Base-by-base conservation (phyloP, 37 sponge, comb jelly and placozoan genomes). In the Agelas oroides region DNA sequence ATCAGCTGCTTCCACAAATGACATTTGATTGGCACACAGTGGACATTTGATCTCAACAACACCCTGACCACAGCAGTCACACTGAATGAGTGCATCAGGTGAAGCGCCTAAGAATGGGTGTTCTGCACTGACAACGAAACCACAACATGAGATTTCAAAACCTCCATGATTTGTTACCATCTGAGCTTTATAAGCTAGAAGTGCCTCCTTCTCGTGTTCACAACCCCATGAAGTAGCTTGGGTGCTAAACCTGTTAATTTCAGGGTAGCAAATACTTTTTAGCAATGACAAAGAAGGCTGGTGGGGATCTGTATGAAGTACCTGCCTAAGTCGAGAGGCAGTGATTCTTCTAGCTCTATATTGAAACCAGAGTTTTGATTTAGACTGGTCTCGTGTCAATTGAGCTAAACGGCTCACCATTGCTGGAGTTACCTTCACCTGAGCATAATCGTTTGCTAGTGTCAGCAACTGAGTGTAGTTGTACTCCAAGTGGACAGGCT, bases 291-390 rank as follows among this genome's bases (percentile, higher is more conserved):
- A 2, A 8, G 75, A 59, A n/a, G 84, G 84, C 41, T 84, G 28
- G 15, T 61, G 65, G 13, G 53, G 53, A 70, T 59, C 53, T 28
- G 84, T 84, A 55, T 60, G 84, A 16, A 59, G 53, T 5, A 73
- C 76, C 32, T 73, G 75, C 34, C 65, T 59, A 3, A 74, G 41
- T 37, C 76, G 75, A n/a, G 84, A 84, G 23, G 75, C 84, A n/a
- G 84, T 84, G 28, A 84, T 73, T 34, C 84, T 2, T 24, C 84
- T 76, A 24, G 75, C 84, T 41, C 84, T 55, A 24, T 74, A 60
- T 55, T 21, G 21, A 24, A 84, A 73, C 84, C 84, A 84, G 16
- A n/a, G 56, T 41, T 14, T 35, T 67, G 81, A 80, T 13, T 80
- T 80, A 53, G 81, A 80, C 41, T 80, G 81, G 24, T 66, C 5